phyloP scores from a whole-genome alignment of 1,140 invertebrate species.

The Potamilus streckersoni region DNA sequence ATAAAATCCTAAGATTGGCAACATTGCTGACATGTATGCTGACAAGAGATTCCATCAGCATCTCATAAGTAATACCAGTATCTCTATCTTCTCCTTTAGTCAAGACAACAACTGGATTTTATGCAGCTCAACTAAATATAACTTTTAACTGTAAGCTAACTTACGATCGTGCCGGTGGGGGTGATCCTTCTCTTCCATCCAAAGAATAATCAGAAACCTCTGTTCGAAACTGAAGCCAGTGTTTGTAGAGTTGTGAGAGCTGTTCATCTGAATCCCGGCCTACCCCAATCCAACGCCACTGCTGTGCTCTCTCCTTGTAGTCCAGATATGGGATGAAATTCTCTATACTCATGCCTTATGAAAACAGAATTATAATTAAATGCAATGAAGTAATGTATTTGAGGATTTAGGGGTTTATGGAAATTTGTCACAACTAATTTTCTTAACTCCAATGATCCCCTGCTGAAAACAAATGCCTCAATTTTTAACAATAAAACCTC shows the following conservation, averaged over 20 bases:
- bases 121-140: not conserved
- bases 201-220: slow-evolving; percentile 49
- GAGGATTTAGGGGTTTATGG: too few species aligned
- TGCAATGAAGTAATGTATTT: too few species aligned
- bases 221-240: slow-evolving; percentile 79
- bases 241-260: slow-evolving; percentile 79
- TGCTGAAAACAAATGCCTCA: too few species aligned
- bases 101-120: not conserved
- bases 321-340: slow-evolving; percentile 95
- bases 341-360: slow-evolving; percentile 77
- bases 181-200: slow-evolving; percentile 61
- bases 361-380: too few species aligned
- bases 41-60: too few species aligned
- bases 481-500: too few species aligned
- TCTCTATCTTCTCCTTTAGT: too few species aligned
- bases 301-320: slow-evolving; percentile 78
- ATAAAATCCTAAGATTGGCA: too few species aligned
- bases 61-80: too few species aligned
- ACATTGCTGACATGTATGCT: too few species aligned
- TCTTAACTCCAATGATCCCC: too few species aligned
- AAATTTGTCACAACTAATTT: too few species aligned
- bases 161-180: slow-evolving; percentile 67
- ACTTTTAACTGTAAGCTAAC: slow-evolving; percentile 15
- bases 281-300: slow-evolving; percentile 96
- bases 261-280: slow-evolving; percentile 89